A percentile compares a stretch with the other conserved stretches of the same genome.
Evolutionary conservation across 2,113 vertebrate species (phyloP).

Genomic region (Polyodon spathula): DNA sequence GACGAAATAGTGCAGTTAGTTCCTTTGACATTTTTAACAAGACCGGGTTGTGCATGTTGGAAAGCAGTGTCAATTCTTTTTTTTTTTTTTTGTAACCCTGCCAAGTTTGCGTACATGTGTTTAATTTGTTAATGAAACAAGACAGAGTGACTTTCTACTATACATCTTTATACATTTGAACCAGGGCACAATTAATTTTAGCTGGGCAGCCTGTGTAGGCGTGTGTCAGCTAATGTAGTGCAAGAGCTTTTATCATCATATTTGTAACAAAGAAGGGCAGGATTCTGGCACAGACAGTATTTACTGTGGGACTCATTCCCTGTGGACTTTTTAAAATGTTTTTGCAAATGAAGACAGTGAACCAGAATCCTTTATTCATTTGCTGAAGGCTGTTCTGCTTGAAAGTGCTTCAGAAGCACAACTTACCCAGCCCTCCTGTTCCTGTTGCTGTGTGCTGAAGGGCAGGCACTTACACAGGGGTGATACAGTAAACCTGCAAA

Average conservation of each 20-base stretch:
- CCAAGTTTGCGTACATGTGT: conserved; percentile 24
- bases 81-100: conserved; percentile 17
- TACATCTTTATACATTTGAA: conserved; percentile 39
- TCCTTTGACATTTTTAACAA: conserved; percentile 28
- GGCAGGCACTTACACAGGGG: too few relatives aligned
- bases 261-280: conserved; percentile 61
- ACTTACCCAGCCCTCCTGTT: too few relatives aligned
- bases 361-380: not conserved
- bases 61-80: conserved; percentile 4
- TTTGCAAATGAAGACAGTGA: conserved; percentile 7
- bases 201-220: not conserved
- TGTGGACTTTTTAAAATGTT: conserved; percentile 45
- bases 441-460: too few relatives aligned
- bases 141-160: conserved; percentile 44
- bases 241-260: conserved; percentile 66
- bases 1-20: too few relatives aligned
- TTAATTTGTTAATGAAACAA: conserved; percentile 68
- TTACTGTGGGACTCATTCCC: conserved; percentile 53
- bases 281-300: conserved; percentile 53
- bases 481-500: too few relatives aligned
- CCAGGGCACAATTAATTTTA: conserved; percentile 17
- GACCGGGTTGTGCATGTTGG: not conserved
- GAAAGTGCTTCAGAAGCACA: not conserved
- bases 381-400: not conserved
- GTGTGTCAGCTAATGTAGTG: conserved; percentile 54